phyloP scores from a whole-genome alignment of 2,888 invertebrate genomes.

The Clitarchus hookeri region DNA sequence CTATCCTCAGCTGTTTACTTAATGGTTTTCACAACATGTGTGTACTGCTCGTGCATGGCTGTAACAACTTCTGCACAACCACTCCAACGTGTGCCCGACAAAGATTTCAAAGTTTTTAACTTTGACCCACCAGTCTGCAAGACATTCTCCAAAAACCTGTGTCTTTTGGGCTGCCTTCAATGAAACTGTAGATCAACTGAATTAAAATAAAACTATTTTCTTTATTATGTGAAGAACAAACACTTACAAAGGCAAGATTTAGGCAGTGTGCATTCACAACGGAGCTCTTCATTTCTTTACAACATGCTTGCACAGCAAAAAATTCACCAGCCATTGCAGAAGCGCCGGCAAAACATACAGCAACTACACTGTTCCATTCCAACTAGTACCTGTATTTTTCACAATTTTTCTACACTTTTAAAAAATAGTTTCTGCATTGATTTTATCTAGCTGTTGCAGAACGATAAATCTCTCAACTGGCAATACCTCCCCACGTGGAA shows the following conservation, averaged over 20 bases:
- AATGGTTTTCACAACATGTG: not conserved
- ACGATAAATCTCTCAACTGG: not conserved
- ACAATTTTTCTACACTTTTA: not conserved
- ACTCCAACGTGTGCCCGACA: not conserved
- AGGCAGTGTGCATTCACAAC: not conserved
- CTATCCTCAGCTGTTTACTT: not conserved
- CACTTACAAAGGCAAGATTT: conserved; percentile 2
- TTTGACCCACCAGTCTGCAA: not conserved
- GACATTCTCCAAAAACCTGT: not conserved
- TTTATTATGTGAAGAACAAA: not conserved
- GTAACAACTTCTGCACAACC: not conserved
- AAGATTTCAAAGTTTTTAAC: conserved; percentile 4
- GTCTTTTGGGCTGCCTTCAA: conserved; percentile 8
- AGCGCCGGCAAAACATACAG: not conserved
- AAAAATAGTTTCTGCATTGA: conserved; percentile 17
- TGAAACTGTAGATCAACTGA: conserved; percentile 17
- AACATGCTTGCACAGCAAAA: not conserved
- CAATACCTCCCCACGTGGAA: not conserved
- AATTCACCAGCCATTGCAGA: conserved; percentile 22
- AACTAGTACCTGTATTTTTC: not conserved
- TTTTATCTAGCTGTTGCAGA: not conserved
- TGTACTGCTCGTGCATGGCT: not conserved
- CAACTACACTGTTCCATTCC: conserved; percentile 20
- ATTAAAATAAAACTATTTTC: not conserved
- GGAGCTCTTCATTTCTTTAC: conserved; percentile 10